Evolutionary conservation across 2,888 invertebrate genomes (phyloP).

Genomic region (Melanotus villosus): DNA sequence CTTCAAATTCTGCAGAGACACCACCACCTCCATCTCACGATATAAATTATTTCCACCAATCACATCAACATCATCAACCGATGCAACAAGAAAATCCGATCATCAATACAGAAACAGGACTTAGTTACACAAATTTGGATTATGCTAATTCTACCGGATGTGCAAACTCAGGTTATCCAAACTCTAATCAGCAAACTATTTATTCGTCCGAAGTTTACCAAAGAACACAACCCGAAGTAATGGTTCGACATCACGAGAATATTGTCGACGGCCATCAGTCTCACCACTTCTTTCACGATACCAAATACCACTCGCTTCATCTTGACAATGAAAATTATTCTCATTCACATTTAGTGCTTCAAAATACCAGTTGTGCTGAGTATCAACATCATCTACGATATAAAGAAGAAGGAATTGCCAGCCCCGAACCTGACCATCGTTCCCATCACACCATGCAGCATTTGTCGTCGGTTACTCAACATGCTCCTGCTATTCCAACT

Average conservation of each 20-base stretch:
- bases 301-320: constrained; percentile 68
- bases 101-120: constrained; percentile 87
- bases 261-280: constrained; percentile 71
- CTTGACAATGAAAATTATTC: constrained; percentile 64
- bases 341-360: constrained; percentile 64
- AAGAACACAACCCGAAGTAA: constrained; percentile 56
- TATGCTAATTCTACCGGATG: constrained; percentile 72
- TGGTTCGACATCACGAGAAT: constrained; percentile 71
- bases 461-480: constrained; percentile 66
- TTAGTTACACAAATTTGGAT: constrained; percentile 92
- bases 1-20: constrained; percentile 63
- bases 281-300: constrained; percentile 69
- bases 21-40: constrained; percentile 68
- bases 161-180: constrained; percentile 58
- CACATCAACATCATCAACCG: constrained; percentile 64
- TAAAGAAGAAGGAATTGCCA: constrained; percentile 72
- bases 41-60: constrained; percentile 68
- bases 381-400: constrained; percentile 74
- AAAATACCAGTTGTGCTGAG: constrained; percentile 70
- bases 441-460: constrained; percentile 64
- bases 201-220: constrained; percentile 59
- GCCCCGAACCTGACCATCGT: constrained; percentile 58
- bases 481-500: constrained; percentile 81
- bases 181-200: constrained; percentile 58
- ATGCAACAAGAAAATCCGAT: constrained; percentile 71